These are phyloP conservation scores for Dolichomitus sp. DNA, from an alignment of 2,888 invertebrate species.

Conservation along the genomic window DNA sequence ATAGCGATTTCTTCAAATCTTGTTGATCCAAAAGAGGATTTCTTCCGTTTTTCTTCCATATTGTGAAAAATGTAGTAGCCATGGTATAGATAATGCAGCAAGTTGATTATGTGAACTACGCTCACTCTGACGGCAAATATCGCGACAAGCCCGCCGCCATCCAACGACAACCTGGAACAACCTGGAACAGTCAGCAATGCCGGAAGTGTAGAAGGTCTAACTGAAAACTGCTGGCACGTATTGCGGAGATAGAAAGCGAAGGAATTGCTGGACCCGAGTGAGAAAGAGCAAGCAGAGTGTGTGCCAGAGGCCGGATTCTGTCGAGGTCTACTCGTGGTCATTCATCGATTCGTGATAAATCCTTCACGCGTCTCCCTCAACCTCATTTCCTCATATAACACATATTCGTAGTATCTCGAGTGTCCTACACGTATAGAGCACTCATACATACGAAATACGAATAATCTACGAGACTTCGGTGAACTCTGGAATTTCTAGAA, in stretches of 20 bases:
- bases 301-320: conserved; percentile 23
- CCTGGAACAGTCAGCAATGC: conserved; percentile 33
- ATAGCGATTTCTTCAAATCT: neutral
- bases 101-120: conserved; percentile 26
- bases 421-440: neutral
- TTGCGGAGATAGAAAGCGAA: conserved; percentile 35
- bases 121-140: conserved; percentile 43
- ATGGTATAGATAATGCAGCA: conserved; percentile 19
- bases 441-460: neutral
- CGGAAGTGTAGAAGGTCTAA: conserved; percentile 54
- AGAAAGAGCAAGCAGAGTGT: neutral
- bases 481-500: conserved; percentile 6
- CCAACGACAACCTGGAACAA: conserved; percentile 13
- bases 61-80: neutral
- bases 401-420: neutral
- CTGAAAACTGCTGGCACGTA: conserved; percentile 40
- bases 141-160: conserved; percentile 37
- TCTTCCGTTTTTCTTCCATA: neutral
- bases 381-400: conserved; percentile 13
- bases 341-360: conserved; percentile 54
- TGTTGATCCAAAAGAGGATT: neutral
- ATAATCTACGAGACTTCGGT: neutral
- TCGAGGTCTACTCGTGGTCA: conserved; percentile 17
- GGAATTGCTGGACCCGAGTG: neutral
- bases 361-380: conserved; percentile 4